These are phyloP conservation scores for Apus apus DNA, from an alignment of 2,113 vertebrate species.

Conservation along the genomic window DNA sequence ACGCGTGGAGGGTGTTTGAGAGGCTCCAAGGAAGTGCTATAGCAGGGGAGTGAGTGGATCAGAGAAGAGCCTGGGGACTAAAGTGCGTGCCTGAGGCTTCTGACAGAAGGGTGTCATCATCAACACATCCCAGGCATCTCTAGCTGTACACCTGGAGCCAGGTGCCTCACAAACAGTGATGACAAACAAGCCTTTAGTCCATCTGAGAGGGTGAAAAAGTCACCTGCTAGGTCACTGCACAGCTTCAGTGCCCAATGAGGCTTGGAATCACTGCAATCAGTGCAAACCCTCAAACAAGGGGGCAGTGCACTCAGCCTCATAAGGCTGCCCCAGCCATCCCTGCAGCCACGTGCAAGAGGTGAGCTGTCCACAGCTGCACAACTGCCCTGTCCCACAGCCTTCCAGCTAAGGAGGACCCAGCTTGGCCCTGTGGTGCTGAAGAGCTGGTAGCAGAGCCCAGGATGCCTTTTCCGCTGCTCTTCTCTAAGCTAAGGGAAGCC, in stretches of 20 bases:
- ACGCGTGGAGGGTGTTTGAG: background rate
- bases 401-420: background rate
- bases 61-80: background rate
- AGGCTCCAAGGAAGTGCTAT: fast-evolving
- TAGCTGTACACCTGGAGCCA: background rate
- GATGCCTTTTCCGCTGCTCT: background rate
- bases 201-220: background rate
- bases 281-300: background rate
- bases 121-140: background rate
- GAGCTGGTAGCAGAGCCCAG: background rate
- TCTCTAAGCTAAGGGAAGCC: background rate
- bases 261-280: background rate
- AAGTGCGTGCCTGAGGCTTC: background rate
- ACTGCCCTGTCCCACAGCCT: background rate
- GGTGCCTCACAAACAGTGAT: background rate
- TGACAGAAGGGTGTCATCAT: background rate
- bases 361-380: background rate
- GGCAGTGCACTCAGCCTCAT: background rate
- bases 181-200: background rate
- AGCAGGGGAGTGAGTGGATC: background rate
- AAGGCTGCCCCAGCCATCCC: background rate
- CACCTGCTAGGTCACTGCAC: background rate
- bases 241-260: background rate
- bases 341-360: background rate
- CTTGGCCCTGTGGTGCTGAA: background rate